Conservation (phyloP, 1,140 invertebrate genomes). For the Dendroctonus ponderosae region DNA sequence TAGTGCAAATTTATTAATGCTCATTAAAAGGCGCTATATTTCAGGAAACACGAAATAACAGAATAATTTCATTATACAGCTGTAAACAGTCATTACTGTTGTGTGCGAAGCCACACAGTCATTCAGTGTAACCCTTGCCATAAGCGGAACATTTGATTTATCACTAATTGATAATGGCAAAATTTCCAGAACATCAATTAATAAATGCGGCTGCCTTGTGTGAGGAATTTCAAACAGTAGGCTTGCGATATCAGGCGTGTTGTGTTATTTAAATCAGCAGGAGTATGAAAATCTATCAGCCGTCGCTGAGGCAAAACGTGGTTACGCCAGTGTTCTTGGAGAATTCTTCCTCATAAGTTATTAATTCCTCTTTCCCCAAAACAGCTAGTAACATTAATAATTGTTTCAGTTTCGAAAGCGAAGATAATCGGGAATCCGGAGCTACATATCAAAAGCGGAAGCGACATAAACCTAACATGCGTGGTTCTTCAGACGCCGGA, state of each 20-base stretch:
- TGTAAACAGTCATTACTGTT: slow-evolving; percentile 24
- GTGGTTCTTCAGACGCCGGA: slow-evolving; percentile 81
- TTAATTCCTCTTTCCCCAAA: slow-evolving; percentile 1
- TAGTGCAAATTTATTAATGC: slow-evolving; percentile 24
- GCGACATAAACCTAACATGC: slow-evolving; percentile 88
- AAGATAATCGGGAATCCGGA: slow-evolving; percentile 82
- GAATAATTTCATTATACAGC: slow-evolving; percentile 21
- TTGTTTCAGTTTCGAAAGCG: slow-evolving; percentile 80
- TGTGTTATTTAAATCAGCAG: too few relatives aligned
- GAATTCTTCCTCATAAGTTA: too few relatives aligned
- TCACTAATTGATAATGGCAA: too few relatives aligned
- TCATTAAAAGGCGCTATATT: slow-evolving; percentile 12
- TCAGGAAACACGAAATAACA: background rate
- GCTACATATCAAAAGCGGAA: slow-evolving; percentile 82
- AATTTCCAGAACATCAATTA: too few relatives aligned
- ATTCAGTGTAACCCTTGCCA: slow-evolving; percentile 18
- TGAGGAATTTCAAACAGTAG: too few relatives aligned
- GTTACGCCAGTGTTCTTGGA: too few relatives aligned
- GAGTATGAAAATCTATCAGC: too few relatives aligned
- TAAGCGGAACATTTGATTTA: slow-evolving; percentile 8
- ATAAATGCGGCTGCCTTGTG: too few relatives aligned
- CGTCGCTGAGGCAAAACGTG: too few relatives aligned
- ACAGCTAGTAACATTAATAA: slow-evolving; percentile 28
- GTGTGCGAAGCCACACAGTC: slow-evolving; percentile 18
- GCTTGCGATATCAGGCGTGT: too few relatives aligned